Evolutionary conservation across 2,888 invertebrate genomes (phyloP).

Genomic region (Orthosia gracilis): DNA sequence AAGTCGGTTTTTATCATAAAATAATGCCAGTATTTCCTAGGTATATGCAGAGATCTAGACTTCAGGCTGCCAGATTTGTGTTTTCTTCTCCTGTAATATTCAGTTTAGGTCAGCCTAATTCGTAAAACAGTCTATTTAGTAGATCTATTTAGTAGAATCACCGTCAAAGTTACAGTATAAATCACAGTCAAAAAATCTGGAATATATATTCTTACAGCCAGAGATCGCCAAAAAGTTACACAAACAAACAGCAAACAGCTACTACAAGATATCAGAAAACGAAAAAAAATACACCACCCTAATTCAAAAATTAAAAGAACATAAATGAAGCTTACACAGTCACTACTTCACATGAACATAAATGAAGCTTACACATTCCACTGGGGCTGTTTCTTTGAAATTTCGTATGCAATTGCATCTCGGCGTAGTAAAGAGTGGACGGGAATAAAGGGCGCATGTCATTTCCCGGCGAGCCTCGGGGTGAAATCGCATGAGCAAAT

Average conservation of each 20-base stretch:
- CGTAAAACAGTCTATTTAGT: neutral
- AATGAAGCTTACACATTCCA: constrained; percentile 51
- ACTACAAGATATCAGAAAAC: constrained; percentile 4
- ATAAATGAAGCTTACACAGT: constrained; percentile 43
- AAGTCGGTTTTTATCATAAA: no score
- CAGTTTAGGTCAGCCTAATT: neutral
- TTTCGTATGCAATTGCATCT: constrained; percentile 80
- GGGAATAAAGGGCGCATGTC: constrained; percentile 81
- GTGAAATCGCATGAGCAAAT: constrained; percentile 84
- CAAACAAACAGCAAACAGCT: constrained; percentile 6
- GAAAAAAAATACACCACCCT: constrained; percentile 7
- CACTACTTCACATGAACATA: no score
- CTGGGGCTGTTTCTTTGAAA: constrained; percentile 71
- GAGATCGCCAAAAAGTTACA: no score
- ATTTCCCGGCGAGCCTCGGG: constrained; percentile 81
- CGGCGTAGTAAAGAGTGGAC: constrained; percentile 72
- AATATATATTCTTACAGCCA: neutral
- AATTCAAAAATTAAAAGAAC: constrained; percentile 56
- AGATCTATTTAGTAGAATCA: neutral
- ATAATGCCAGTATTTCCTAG: no score
- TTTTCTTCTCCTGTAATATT: neutral
- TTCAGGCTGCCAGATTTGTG: no score
- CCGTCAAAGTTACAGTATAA: no score
- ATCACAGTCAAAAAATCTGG: neutral
- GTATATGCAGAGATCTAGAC: neutral